phyloP scores from a whole-genome alignment of 2,113 vertebrate genomes.

The Malurus elegans region DNA sequence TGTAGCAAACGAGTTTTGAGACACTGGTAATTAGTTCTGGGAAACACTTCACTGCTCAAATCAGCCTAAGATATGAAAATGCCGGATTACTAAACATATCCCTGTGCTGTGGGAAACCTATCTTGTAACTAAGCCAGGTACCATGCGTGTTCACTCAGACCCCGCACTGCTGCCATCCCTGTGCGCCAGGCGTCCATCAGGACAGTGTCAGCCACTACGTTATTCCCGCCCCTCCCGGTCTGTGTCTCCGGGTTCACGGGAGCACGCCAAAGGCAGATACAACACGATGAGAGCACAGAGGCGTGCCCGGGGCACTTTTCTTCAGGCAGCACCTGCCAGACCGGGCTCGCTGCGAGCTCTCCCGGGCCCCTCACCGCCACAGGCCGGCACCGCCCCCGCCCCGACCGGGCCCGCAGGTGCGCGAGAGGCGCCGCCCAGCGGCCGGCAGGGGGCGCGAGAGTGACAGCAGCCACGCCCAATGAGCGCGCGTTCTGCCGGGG shows the following conservation, averaged over 20 bases:
- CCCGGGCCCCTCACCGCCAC: accelerated
- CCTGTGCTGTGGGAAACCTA: not conserved
- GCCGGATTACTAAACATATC: not conserved
- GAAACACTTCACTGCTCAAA: not conserved
- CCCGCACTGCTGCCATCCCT: accelerated
- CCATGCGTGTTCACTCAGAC: accelerated
- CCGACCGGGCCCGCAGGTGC: not conserved
- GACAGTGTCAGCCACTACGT: accelerated
- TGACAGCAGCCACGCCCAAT: not conserved
- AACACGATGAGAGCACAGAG: accelerated
- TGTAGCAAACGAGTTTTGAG: not conserved
- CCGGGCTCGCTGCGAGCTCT: accelerated
- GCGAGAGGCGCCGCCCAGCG: too few relatives aligned
- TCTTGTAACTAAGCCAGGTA: too few relatives aligned
- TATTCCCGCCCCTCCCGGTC: accelerated
- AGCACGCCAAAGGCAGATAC: accelerated
- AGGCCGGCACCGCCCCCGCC: accelerated
- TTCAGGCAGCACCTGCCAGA: accelerated
- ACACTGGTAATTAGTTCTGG: not conserved
- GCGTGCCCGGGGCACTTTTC: accelerated
- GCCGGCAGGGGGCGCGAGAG: not conserved
- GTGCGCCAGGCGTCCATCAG: accelerated
- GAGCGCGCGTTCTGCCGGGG: too few relatives aligned
- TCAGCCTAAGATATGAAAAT: not conserved
- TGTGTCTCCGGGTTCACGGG: accelerated